phyloP scores from a whole-genome alignment of 2,797 vertebrate genomes.

The Gobio occitaniae region DNA sequence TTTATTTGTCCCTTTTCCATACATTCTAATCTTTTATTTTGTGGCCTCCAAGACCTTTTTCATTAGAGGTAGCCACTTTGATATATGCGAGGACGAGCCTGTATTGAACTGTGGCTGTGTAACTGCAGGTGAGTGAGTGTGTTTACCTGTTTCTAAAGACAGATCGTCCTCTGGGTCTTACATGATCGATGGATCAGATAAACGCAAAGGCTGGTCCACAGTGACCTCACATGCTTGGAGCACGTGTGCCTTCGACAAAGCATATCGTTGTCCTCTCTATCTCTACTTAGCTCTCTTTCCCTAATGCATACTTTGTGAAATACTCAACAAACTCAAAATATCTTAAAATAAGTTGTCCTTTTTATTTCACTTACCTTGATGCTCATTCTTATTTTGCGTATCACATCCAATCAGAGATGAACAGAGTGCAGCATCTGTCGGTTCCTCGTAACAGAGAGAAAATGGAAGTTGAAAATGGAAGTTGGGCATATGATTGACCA shows the following conservation, averaged over 20 bases:
- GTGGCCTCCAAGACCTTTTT: conserved; percentile 18
- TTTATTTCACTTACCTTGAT: conserved; percentile 27
- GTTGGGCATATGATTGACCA: not conserved
- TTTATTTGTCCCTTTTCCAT: not conserved
- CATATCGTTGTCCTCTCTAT: not conserved
- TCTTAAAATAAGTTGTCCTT: not conserved
- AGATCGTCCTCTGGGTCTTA: conserved; percentile 37
- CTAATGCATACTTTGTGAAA: not conserved
- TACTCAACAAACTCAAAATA: not conserved
- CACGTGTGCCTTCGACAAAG: conserved; percentile 11
- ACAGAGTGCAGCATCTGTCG: not conserved
- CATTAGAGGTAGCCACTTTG: conserved; percentile 28
- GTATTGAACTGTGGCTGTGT: conserved; percentile 39
- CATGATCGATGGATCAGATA: conserved; percentile 44
- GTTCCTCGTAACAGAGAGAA: not conserved
- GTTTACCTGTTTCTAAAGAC: conserved; percentile 44
- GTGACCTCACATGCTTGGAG: conserved; percentile 37
- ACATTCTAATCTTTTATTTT: not conserved
- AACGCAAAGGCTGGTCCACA: conserved; percentile 3
- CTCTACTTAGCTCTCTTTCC: not conserved
- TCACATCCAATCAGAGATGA: conserved; percentile 11
- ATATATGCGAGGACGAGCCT: conserved; percentile 29
- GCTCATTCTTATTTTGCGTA: not conserved
- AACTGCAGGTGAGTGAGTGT: conserved; percentile 36
- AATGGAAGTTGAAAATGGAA: conserved; percentile 32